Conservation (phyloP, 1,140 invertebrate species). For the Zaprionus tsacasi region DNA sequence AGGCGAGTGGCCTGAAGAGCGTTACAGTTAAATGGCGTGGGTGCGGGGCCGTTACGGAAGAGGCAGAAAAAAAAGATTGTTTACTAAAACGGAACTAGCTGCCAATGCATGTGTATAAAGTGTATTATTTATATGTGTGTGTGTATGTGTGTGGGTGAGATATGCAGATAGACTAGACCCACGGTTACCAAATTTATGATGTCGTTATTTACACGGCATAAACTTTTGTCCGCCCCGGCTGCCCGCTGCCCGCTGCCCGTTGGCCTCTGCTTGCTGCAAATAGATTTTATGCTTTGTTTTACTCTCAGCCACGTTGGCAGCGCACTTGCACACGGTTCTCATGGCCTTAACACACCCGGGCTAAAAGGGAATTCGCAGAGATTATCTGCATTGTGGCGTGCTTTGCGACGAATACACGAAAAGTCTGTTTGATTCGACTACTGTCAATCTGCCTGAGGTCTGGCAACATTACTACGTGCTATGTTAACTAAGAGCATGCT, state of each 20-base stretch:
- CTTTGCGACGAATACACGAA: neutral
- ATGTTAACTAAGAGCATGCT: neutral
- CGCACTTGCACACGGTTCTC: conserved; percentile 28
- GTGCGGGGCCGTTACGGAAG: conserved; percentile 16
- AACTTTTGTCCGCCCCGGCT: conserved; percentile 56
- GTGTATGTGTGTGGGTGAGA: conserved; percentile 47
- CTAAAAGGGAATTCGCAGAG: conserved; percentile 4
- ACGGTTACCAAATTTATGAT: conserved; percentile 77
- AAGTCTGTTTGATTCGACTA: neutral
- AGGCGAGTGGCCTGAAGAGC: conserved; percentile 56
- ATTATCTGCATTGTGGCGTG: neutral
- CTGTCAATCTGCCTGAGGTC: neutral
- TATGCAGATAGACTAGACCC: conserved; percentile 53
- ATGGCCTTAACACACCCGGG: conserved; percentile 24
- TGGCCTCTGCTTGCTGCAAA: conserved; percentile 56
- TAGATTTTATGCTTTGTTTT: conserved; percentile 78
- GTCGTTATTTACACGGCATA: conserved; percentile 80
- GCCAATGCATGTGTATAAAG: conserved; percentile 34
- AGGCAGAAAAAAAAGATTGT: conserved; percentile 44
- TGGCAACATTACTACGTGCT: neutral
- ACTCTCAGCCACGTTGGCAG: conserved; percentile 35
- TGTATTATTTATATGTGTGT: conserved; percentile 16
- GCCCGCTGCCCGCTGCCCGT: conserved; percentile 27
- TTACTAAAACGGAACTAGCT: conserved; percentile 75
- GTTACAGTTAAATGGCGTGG: conserved; percentile 70